Evolutionary conservation across 2,888 invertebrate species (phyloP), one percentile per base, ranked within the genome.

Genomic region (Drosophila incognita): DNA sequence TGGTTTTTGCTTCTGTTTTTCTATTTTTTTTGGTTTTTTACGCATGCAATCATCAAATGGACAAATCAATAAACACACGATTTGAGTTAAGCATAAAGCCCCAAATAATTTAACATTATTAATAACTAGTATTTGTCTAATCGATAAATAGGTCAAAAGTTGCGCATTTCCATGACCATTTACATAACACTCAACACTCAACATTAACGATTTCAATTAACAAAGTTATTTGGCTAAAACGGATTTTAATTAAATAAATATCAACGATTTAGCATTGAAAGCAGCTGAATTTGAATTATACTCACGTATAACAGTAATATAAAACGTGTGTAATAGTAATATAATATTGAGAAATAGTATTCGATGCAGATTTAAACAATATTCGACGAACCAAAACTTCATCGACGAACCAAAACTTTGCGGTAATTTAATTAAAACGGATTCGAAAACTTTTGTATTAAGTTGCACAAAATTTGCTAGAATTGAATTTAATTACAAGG

Each of bases 41-140:
- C 46, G 15, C 65, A 63, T 66, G 67, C 53, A 76, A 76, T 70
- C 24, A 71, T 18, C 6, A 42, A 69, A 62, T 69, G 62, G 57
- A 53, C 46, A 66, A 79, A 79, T 77, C 70, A 77, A 77, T 75
- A 75, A 79, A 64, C 63, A 59, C 65, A 36, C 54, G 33, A 33
- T 8, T 0, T 21, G 58, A 24, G 35, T 70, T 5, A 18, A 10
- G 18, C n/a, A 40, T 52, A 52, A 29, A 36, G 15, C 57, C 57
- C 33, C 42, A 13, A 52, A 49, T 61, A 75, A 66, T 49, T 80
- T 60, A 70, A 63, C 53, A 75, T 60, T 69, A 77, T 76, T 75
- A 52, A 57, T 74, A 73, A 66, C 21, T 38, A 65, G 51, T 79
- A 69, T 71, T 70, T 76, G 46, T 54, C 66, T 61, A 77, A 75